phyloP scores from a whole-genome alignment of 92 coral and sea anemone genomes.

The Bergia puertoricense region DNA sequence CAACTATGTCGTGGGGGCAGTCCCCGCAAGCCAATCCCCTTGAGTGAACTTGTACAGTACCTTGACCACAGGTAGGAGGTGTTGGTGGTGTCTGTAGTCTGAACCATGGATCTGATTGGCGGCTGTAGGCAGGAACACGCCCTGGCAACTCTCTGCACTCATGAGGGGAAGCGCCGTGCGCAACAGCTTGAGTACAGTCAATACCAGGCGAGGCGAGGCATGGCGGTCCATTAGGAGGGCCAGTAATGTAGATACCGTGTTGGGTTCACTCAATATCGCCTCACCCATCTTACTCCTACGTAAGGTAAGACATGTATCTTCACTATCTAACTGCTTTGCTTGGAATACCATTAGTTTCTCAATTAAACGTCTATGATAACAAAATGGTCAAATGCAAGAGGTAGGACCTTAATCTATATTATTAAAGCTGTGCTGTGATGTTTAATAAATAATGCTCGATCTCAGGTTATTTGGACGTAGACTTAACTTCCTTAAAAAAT shows the following conservation, averaged over 20 bases:
- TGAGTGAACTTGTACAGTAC: not conserved
- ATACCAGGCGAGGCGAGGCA: slow-evolving; percentile 92
- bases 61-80: slow-evolving; percentile 55
- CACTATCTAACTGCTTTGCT: not conserved
- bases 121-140: slow-evolving; percentile 67
- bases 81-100: slow-evolving; percentile 42
- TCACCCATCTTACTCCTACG: slow-evolving; percentile 91
- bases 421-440: no score
- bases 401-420: no score
- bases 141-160: slow-evolving; percentile 71
- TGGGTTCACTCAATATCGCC: slow-evolving; percentile 87
- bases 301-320: not conserved
- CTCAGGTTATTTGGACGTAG: no score
- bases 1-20: no score
- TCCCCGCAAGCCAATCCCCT: no score
- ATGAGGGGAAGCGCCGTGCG: slow-evolving; percentile 87
- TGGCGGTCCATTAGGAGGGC: slow-evolving; percentile 82
- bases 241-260: slow-evolving; percentile 89
- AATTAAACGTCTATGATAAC: not conserved
- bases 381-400: no score
- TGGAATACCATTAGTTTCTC: no score
- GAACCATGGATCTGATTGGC: slow-evolving; percentile 57
- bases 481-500: no score
- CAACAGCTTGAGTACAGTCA: slow-evolving; percentile 84
- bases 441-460: no score